A percentile compares a stretch with the other conserved stretches of the same genome.
Conservation (phyloP, 2,113 vertebrate species). For the Paramormyrops kingsleyae region DNA sequence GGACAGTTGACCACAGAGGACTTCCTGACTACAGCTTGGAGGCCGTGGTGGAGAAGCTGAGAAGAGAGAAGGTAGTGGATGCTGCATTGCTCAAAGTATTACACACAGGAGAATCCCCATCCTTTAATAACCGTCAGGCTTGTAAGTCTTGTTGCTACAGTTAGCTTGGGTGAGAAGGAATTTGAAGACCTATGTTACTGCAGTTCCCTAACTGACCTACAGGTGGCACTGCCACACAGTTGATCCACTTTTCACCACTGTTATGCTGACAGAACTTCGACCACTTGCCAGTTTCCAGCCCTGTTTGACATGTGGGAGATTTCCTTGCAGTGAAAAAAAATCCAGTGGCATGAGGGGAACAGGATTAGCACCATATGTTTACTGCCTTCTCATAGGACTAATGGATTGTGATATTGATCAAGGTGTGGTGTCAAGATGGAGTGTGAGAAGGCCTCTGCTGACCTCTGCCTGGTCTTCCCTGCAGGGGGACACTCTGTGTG, state of each 20-base stretch:
- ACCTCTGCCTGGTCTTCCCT: constrained; percentile 16
- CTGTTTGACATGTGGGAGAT: background rate
- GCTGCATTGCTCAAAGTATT: background rate
- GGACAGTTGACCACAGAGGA: background rate
- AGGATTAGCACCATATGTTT: background rate
- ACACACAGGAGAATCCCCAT: background rate
- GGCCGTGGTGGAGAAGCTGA: constrained; percentile 50
- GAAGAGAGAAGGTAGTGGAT: constrained; percentile 49
- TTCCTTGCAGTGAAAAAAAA: background rate
- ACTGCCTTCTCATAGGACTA: background rate
- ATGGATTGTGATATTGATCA: background rate
- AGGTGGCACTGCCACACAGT: background rate
- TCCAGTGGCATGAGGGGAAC: background rate
- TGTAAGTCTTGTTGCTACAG: background rate
- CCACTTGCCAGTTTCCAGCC: background rate
- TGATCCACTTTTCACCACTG: background rate
- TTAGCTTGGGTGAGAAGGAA: background rate
- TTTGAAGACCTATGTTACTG: background rate
- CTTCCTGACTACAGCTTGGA: constrained; percentile 44
- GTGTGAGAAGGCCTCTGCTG: background rate
- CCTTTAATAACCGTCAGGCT: background rate
- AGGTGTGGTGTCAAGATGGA: background rate
- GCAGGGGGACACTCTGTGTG: constrained; percentile 53
- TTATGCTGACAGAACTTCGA: background rate
- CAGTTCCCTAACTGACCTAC: background rate